These are phyloP conservation scores for Cantharis rufa DNA, from an alignment of 2,888 invertebrate genomes.

Conservation along the genomic window DNA sequence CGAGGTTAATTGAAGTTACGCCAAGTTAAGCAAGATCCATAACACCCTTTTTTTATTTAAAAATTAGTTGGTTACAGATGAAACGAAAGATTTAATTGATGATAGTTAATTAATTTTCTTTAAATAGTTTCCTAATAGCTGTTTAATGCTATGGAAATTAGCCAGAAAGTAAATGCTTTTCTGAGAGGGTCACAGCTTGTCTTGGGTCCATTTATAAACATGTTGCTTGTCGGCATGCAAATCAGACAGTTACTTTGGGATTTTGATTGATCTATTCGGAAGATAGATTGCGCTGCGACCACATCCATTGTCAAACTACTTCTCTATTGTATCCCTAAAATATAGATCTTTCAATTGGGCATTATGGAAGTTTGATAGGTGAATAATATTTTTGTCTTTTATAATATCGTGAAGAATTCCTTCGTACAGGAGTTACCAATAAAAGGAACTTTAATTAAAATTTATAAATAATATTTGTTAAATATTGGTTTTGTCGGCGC, in stretches of 20 bases:
- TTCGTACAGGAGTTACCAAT: not conserved
- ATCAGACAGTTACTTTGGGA: slow-evolving; percentile 55
- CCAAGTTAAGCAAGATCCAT: not conserved
- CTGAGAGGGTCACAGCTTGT: slow-evolving; percentile 45
- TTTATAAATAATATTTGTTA: not conserved
- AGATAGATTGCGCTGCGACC: slow-evolving; percentile 55
- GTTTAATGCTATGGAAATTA: slow-evolving; percentile 2
- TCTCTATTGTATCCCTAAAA: slow-evolving; percentile 43
- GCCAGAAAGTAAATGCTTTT: slow-evolving; percentile 31
- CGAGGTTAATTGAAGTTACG: not conserved
- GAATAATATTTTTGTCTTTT: slow-evolving; percentile 13
- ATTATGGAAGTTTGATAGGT: slow-evolving; percentile 23
- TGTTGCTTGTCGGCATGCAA: slow-evolving; percentile 57
- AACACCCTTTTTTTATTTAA: not conserved
- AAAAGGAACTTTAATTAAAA: not conserved
- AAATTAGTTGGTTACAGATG: not conserved
- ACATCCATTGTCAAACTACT: slow-evolving; percentile 49
- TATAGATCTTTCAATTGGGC: slow-evolving; percentile 31
- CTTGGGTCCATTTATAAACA: slow-evolving; percentile 57
- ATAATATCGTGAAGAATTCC: not conserved
- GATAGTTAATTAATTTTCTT: not conserved
- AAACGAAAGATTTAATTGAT: not conserved
- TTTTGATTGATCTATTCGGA: slow-evolving; percentile 58
- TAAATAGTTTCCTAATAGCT: not conserved
- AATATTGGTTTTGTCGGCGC: not conserved